Conservation (phyloP, 2,113 vertebrate genomes). For the Gavialis gangeticus region DNA sequence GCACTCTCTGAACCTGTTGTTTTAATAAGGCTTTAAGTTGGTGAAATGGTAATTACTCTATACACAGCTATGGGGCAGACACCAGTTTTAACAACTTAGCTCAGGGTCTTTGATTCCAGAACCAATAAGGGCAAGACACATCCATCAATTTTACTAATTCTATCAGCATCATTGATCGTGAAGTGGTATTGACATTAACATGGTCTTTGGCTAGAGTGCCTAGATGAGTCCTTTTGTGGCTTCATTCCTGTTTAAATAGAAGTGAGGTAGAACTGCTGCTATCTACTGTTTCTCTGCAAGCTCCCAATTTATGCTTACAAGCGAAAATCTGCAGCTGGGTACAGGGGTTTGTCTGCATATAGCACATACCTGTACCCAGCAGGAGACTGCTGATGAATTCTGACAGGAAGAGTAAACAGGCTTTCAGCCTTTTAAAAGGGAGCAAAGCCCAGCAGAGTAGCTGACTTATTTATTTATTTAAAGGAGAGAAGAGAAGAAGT, state of each 20-base stretch:
- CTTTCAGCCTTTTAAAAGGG: neutral
- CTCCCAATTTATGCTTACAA: neutral
- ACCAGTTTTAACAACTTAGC: neutral
- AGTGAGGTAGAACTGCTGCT: neutral
- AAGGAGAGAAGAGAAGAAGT: neutral
- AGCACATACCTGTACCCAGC: neutral
- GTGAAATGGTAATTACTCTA: conserved; percentile 19
- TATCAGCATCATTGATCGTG: neutral
- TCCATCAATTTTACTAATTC: neutral
- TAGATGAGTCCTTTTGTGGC: neutral
- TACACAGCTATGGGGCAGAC: neutral
- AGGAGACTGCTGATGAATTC: neutral
- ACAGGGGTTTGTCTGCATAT: neutral
- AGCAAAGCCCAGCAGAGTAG: neutral
- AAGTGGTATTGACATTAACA: neutral
- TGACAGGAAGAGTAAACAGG: neutral
- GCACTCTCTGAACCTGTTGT: neutral
- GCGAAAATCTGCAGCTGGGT: neutral
- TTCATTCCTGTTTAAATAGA: neutral
- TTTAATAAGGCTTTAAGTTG: neutral
- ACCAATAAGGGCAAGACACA: neutral
- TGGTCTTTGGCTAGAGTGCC: neutral
- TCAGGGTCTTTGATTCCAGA: neutral
- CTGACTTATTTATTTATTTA: neutral
- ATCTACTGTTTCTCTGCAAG: neutral